These are phyloP conservation scores for Microcebus jonahi DNA, from an alignment of 2,113 vertebrate species.

Conservation along the genomic window DNA sequence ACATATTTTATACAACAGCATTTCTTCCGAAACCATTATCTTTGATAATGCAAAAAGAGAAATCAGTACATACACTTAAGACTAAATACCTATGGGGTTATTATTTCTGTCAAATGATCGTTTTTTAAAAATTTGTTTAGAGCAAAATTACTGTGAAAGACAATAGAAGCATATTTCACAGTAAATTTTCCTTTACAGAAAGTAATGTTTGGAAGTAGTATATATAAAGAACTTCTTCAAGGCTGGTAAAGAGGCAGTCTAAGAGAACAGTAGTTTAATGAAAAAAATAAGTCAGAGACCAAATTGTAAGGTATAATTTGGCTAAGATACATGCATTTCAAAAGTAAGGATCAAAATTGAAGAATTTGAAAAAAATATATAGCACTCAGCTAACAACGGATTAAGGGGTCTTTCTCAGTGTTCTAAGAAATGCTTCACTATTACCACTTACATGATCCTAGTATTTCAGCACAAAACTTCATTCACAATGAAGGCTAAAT, in stretches of 20 bases:
- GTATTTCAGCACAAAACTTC: constrained; percentile 21
- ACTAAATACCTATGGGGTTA: neutral
- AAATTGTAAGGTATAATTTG: neutral
- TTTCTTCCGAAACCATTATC: constrained; percentile 38
- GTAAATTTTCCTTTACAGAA: constrained; percentile 32
- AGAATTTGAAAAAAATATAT: neutral
- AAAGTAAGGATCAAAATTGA: constrained; percentile 21
- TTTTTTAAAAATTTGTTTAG: constrained; percentile 33
- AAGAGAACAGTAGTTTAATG: neutral
- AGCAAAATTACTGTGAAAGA: constrained; percentile 33
- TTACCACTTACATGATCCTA: neutral
- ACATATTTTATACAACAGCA: neutral
- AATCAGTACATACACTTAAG: neutral
- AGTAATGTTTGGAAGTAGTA: neutral
- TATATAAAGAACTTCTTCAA: neutral
- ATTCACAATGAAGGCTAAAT: constrained; percentile 5
- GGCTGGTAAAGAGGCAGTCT: neutral
- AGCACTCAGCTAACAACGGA: constrained; percentile 12
- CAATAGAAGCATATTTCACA: neutral
- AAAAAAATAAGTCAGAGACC: neutral
- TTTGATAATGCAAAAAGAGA: constrained; percentile 3
- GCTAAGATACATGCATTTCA: constrained; percentile 4
- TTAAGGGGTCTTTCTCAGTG: neutral
- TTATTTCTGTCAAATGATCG: constrained; percentile 29
- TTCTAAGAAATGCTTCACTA: constrained; percentile 17